Evolutionary conservation across 2,797 vertebrate genomes (phyloP).

Genomic region (Hypotaenidia okinawae): DNA sequence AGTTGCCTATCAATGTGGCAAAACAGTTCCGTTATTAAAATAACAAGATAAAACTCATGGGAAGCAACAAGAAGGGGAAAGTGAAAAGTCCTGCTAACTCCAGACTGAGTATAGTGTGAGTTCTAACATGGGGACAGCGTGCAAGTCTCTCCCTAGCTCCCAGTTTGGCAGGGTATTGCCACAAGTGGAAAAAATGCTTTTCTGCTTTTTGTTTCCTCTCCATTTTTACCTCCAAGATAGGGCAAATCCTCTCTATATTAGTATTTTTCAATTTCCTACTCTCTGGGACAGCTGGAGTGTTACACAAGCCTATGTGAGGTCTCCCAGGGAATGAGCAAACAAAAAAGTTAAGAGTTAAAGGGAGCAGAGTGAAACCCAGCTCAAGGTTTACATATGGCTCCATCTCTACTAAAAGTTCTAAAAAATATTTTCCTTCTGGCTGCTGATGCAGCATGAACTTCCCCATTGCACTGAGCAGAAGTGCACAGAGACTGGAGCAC

Average conservation of each 20-base stretch:
- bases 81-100: neutral
- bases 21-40: neutral
- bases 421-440: neutral
- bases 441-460: neutral
- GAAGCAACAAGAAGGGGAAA: neutral
- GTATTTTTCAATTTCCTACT: neutral
- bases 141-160: neutral
- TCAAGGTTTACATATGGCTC: neutral
- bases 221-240: neutral
- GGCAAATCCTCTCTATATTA: neutral
- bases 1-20: neutral
- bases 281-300: neutral
- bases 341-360: neutral
- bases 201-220: neutral
- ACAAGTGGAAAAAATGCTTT: neutral
- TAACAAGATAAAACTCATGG: neutral
- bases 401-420: neutral
- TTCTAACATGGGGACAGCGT: neutral
- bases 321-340: neutral
- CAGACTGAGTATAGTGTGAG: neutral
- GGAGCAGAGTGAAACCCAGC: neutral
- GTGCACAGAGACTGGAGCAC: neutral
- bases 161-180: neutral
- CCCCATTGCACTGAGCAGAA: neutral
- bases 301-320: neutral